Evolutionary conservation across 2,113 vertebrate species (phyloP).

Genomic region (Ptyas mucosa): DNA sequence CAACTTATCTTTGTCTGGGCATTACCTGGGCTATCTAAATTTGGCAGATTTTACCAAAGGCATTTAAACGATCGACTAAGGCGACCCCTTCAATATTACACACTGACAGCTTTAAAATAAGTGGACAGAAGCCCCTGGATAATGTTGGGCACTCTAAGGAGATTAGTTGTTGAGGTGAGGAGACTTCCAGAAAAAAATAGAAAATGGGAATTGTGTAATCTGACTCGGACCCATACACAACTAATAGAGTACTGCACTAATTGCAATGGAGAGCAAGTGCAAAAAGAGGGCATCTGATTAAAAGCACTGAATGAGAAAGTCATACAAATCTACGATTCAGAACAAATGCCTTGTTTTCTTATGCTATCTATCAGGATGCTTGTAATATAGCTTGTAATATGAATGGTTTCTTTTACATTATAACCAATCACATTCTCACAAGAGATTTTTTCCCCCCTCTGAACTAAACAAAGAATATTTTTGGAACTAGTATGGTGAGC

Average conservation of each 20-base stretch:
- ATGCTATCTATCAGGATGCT: background rate
- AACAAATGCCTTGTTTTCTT: background rate
- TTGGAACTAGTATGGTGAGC: background rate
- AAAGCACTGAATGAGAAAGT: background rate
- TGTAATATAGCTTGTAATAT: background rate
- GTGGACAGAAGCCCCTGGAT: slow-evolving; percentile 5
- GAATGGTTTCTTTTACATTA: background rate
- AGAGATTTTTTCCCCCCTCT: background rate
- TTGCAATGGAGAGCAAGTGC: background rate
- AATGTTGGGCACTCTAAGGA: slow-evolving; percentile 3
- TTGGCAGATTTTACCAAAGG: background rate
- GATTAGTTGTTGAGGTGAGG: background rate
- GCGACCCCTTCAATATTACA: background rate
- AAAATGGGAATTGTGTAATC: background rate
- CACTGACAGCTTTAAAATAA: slow-evolving; percentile 8
- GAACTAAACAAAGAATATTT: background rate
- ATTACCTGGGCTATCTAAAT: background rate
- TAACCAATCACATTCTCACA: background rate
- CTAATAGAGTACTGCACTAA: background rate
- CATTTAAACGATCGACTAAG: background rate
- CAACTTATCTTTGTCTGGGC: too few species aligned
- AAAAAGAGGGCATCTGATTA: background rate
- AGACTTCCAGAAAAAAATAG: background rate
- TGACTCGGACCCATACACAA: background rate
- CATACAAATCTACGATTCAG: background rate